phyloP scores from a whole-genome alignment of 2,888 invertebrate genomes.

The Rhamnusium bicolor region DNA sequence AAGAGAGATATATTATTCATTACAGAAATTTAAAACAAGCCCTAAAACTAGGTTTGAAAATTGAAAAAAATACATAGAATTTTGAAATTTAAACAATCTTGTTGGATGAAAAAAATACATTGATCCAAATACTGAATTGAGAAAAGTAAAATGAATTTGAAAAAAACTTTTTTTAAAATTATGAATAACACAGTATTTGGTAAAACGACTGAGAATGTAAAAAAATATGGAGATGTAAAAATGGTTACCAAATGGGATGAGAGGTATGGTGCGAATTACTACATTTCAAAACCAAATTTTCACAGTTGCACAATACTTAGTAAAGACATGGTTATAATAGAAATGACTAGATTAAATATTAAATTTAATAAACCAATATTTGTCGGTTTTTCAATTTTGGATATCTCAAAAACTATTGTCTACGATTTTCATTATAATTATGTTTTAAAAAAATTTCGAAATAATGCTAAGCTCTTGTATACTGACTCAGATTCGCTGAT shows the following conservation, averaged over 20 bases:
- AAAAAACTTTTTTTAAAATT: conserved; percentile 45
- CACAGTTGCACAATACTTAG: conserved; percentile 18
- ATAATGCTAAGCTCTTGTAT: conserved; percentile 41
- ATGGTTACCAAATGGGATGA: conserved; percentile 18
- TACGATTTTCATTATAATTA: conserved; percentile 55
- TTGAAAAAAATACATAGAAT: too few relatives aligned
- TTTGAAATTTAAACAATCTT: too few relatives aligned
- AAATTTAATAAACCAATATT: too few relatives aligned
- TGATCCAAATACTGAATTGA: not conserved
- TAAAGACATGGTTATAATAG: too few relatives aligned
- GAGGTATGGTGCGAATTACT: conserved; percentile 40
- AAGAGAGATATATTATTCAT: conserved; percentile 1
- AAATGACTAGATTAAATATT: too few relatives aligned
- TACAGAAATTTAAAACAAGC: too few relatives aligned
- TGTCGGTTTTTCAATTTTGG: conserved; percentile 52
- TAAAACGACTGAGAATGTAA: conserved; percentile 47
- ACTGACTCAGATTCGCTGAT: conserved; percentile 42
- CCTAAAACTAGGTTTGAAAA: not conserved
- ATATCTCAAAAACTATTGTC: conserved; percentile 51
- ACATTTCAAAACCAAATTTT: conserved; percentile 50
- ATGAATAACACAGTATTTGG: conserved; percentile 48
- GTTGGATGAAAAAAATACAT: too few relatives aligned
- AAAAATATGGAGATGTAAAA: conserved; percentile 38
- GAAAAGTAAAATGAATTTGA: conserved; percentile 48
- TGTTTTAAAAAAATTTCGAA: too few relatives aligned